Evolutionary conservation across 53 echinoderm and acorn worm genomes (phyloP), one percentile per base, ranked within the genome.

Genomic region (Henricia sp.): DNA sequence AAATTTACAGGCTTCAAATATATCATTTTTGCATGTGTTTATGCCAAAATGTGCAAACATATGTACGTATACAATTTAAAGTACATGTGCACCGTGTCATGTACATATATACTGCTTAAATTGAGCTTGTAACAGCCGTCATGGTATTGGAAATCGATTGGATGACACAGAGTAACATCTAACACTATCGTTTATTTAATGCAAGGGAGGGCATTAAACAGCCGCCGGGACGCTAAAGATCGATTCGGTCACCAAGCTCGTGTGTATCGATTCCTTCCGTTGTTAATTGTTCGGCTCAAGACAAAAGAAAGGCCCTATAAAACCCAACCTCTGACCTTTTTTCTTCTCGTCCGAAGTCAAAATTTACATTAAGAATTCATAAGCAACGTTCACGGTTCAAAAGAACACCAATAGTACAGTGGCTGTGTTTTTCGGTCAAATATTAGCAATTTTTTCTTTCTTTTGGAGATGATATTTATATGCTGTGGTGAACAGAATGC

Each of bases 361-460:
- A 67, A 38, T 38, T 40, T 20, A 67, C 28, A 17, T 67, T 67
- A 67, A 67, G 40, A 38, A 67, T 67, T 67, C 3, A 67, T 38
- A 19, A 67, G 38, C 67, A 13, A 20, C 38, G 40, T 48, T 48
- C 9, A 16, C 48, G 48, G 9, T 11, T 9, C 48, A 11, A 9
- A 48, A 48, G 16, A 16, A n/a, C n/a, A n/a, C n/a, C n/a, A n/a
- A n/a, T n/a, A n/a, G n/a, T n/a, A n/a, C n/a, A n/a, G n/a, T n/a
- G n/a, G n/a, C n/a, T n/a, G n/a, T n/a, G n/a, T n/a, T n/a, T n/a
- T n/a, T n/a, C n/a, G n/a, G n/a, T n/a, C n/a, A n/a, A n/a, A n/a
- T n/a, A n/a, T n/a, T n/a, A n/a, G n/a, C n/a, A n/a, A n/a, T n/a
- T n/a, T n/a, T n/a, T n/a, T n/a, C n/a, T n/a, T n/a, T n/a, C n/a